phyloP scores from a whole-genome alignment of 1,140 invertebrate species.

The Bombus confusus region DNA sequence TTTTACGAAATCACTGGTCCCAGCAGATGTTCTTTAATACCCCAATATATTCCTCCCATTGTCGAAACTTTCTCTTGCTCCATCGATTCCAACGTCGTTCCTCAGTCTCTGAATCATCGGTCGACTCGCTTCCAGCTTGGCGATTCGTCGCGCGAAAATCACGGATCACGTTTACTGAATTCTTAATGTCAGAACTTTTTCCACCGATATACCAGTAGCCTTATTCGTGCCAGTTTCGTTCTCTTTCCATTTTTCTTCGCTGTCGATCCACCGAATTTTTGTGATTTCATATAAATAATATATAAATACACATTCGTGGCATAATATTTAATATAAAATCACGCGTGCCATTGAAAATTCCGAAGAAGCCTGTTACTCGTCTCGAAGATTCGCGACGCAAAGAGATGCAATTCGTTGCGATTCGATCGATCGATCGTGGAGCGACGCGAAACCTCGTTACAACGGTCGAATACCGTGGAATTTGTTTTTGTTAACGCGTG shows the following conservation, averaged over 20 bases:
- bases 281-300: too few species aligned
- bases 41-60: constrained; percentile 15
- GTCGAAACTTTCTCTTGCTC: not conserved
- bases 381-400: too few species aligned
- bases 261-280: too few species aligned
- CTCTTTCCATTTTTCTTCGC: too few species aligned
- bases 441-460: not conserved
- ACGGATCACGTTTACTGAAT: not conserved
- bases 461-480: not conserved
- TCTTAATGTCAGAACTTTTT: too few species aligned
- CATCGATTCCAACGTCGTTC: not conserved
- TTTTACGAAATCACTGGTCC: constrained; percentile 17
- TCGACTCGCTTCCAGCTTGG: not conserved
- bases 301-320: too few species aligned
- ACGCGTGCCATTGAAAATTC: too few species aligned
- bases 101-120: constrained; percentile 17
- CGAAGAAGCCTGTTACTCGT: too few species aligned
- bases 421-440: not conserved
- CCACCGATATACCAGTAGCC: too few species aligned
- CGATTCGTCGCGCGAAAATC: not conserved
- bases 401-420: not conserved
- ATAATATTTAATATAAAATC: too few species aligned
- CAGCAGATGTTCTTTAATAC: constrained; percentile 25
- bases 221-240: too few species aligned
- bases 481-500: constrained; percentile 39